Evolutionary conservation across 1,140 invertebrate species (phyloP).

Genomic region (Himalopsyche phryganea): DNA sequence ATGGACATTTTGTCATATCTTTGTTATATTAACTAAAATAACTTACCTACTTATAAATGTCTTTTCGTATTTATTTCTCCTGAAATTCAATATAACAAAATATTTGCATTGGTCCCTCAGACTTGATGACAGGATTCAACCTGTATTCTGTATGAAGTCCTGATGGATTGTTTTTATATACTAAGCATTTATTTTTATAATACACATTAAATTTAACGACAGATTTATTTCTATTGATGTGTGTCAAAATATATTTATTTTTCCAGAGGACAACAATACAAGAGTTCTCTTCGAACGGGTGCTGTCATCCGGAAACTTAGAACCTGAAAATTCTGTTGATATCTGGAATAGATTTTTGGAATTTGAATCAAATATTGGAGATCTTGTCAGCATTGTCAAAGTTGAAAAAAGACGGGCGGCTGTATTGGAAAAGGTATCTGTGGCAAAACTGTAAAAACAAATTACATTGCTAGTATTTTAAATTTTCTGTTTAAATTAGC

Average conservation of each 20-base stretch:
- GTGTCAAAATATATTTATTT: neutral
- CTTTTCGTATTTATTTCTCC: too few species aligned
- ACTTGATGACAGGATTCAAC: too few species aligned
- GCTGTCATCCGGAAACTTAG: constrained; percentile 87
- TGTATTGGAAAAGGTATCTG: constrained; percentile 88
- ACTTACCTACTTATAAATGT: too few species aligned
- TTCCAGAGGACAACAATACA: constrained; percentile 97
- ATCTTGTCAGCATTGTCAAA: constrained; percentile 96
- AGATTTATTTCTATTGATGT: neutral
- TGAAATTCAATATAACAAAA: too few species aligned
- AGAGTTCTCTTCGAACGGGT: constrained; percentile 96
- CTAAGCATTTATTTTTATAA: too few species aligned
- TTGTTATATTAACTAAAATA: too few species aligned
- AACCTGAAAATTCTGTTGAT: constrained; percentile 91
- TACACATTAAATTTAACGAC: neutral
- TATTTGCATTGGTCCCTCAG: too few species aligned
- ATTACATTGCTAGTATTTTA: too few species aligned
- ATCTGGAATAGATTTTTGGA: constrained; percentile 98
- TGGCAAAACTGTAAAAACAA: too few species aligned
- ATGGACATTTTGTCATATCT: too few species aligned
- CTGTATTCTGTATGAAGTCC: too few species aligned
- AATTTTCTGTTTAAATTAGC: too few species aligned
- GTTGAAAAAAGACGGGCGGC: constrained; percentile 91
- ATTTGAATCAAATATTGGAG: constrained; percentile 98
- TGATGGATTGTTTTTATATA: neutral